Evolutionary conservation across 2,113 vertebrate species (phyloP), one percentile per base, ranked within the genome.

Genomic region (Colossoma macropomum): DNA sequence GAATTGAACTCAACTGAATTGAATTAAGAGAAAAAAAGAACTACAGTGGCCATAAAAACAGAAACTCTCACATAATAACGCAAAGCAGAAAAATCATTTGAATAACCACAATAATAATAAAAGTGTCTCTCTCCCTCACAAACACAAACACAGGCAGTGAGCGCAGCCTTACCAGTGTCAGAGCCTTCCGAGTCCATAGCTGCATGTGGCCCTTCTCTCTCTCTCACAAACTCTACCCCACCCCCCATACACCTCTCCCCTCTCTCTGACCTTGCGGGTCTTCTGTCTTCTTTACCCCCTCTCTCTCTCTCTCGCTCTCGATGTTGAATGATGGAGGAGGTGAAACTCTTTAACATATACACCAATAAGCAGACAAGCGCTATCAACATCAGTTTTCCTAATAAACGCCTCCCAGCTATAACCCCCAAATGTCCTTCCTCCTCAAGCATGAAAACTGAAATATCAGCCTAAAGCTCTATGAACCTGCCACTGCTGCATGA

Each of bases 311-410:
- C 86, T 30, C 11, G 48, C 84, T n/a, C 82, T 82, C 79, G 88
- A 85, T 85, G 85, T 87, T 91, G 88, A 87, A 88, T 80, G 72
- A 84, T 56, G 25, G 56, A 62, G 72, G 17, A 27, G 80, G 59
- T 62, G 87, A 84, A 76, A 3, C 45, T 65, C 86, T 30, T 77
- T 3, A 71, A 75, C 69, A 28, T 59, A 59, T 54, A 72, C 59
- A 74, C 21, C 19, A 28, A 52, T 48, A 80, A 19, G 32, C 41
- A 45, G 48, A 69, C 66, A 60, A 13, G 60, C 25, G 16, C n/a
- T 12, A 9, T 10, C 48, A 60, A 52, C 16, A 19, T 16, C 50
- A 45, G 41, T 10, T 1, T 45, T 45, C 5, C 41, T 45, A 9
- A 45, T 45, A 45, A 45, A 45, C 41, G 41, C 41, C 41, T 45